Base-by-base conservation (phyloP, 1,140 invertebrate genomes). In the Polypedilum vanderplanki region DNA sequence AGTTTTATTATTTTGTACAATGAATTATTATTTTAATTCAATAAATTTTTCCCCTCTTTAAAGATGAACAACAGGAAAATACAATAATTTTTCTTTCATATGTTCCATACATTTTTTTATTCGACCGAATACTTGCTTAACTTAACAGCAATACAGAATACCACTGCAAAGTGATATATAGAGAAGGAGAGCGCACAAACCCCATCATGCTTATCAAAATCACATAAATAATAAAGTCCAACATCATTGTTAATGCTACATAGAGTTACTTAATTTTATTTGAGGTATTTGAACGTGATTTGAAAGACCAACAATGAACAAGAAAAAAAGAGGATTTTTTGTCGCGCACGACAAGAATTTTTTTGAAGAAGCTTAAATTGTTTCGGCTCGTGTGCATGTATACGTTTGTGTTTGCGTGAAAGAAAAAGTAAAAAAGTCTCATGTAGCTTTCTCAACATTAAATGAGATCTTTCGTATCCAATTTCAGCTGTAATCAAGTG, bases 151-250 rank as follows among this genome's bases (percentile, higher is more conserved):
- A n/a, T 12, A 57, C 46, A n/a, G 24, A 33, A 33, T 5, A 33
- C 2, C 24, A 33, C 5, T 33, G n/a, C 4, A 15, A 57, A 57
- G 15, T 57, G 41, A 46, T 46, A 46, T 46, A 46, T 12, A 46
- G 15, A 46, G 41, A 57, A 57, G 1, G n/a, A 57, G 46, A n/a
- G 12, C 10, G 12, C 4, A 4, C 10, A n/a, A 57, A 15, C 4
- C 8, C n/a, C 46, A n/a, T 57, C 46, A 15, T 57, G 46, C 46
- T n/a, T 57, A 57, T 57, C 46, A 57, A 57, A 57, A 57, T 57
- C 46, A n/a, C 46, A 57, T 57, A 57, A 57, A 57, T 57, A 57
- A 57, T 57, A 57, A 57, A 57, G 46, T 57, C 46, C 46, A n/a
- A n/a, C n/a, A 57, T 57, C 46, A 57, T 57, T 57, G 46, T 57